phyloP scores from a whole-genome alignment of 2,113 vertebrate genomes.

The Crotalus horridus region DNA sequence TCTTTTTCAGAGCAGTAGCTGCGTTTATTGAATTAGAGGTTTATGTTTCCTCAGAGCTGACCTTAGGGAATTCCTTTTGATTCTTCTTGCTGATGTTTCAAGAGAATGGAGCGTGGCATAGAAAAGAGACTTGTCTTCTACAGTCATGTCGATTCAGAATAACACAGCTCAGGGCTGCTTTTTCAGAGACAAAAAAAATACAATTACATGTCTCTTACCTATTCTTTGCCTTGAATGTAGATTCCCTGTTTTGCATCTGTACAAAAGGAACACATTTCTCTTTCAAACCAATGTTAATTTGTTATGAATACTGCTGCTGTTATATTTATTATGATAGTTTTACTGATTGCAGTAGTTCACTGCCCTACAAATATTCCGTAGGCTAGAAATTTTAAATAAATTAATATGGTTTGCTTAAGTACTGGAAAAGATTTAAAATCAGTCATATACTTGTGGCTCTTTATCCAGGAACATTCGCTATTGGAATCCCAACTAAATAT shows the following conservation, averaged over 20 bases:
- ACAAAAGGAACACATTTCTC: constrained; percentile 40
- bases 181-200: constrained; percentile 5
- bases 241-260: constrained; percentile 29
- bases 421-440: constrained; percentile 43
- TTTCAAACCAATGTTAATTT: background rate
- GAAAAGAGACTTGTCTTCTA: constrained; percentile 54
- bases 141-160: constrained; percentile 39
- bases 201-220: constrained; percentile 34
- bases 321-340: background rate
- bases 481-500: constrained; percentile 39
- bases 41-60: constrained; percentile 76
- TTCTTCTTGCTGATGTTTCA: constrained; percentile 73
- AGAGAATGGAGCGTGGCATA: constrained; percentile 66
- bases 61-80: constrained; percentile 76
- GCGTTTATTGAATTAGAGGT: constrained; percentile 79
- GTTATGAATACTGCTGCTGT: background rate
- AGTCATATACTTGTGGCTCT: constrained; percentile 15
- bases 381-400: background rate
- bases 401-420: constrained; percentile 13
- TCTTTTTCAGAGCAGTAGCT: constrained; percentile 76
- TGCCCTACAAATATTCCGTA: background rate
- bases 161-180: constrained; percentile 22
- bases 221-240: constrained; percentile 41
- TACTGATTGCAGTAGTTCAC: background rate
- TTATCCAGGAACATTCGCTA: background rate